phyloP scores from a whole-genome alignment of 2,113 vertebrate genomes.

The Phalacrocorax pelagicus region DNA sequence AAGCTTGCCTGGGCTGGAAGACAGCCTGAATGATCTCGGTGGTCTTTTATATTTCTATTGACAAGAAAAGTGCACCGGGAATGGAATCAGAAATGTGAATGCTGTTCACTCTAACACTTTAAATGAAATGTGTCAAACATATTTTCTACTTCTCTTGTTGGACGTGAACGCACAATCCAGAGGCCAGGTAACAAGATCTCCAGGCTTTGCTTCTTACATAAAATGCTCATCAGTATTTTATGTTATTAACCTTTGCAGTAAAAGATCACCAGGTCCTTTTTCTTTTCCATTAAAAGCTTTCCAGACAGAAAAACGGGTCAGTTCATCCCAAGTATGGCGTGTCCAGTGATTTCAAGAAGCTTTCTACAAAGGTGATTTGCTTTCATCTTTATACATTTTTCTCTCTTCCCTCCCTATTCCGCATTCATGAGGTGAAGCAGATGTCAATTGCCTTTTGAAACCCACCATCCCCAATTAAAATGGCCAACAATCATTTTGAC shows the following conservation, averaged over 20 bases:
- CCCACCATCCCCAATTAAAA: neutral
- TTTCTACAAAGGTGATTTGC: neutral
- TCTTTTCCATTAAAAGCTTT: neutral
- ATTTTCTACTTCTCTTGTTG: neutral
- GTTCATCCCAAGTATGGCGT: neutral
- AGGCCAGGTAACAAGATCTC: neutral
- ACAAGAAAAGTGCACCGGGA: neutral
- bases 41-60: neutral
- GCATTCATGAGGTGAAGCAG: neutral
- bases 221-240: neutral
- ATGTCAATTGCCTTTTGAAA: neutral
- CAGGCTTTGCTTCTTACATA: neutral
- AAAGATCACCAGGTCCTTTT: neutral
- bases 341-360: neutral
- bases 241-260: neutral
- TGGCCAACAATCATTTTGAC: neutral
- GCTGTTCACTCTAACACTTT: neutral
- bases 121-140: neutral
- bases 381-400: neutral
- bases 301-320: neutral
- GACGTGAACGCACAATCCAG: rapidly evolving
- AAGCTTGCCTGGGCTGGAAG: neutral
- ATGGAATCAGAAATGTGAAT: neutral
- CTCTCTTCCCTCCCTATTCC: neutral
- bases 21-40: neutral